Percentiles rank a stretch among this genome's conserved stretches.
phyloP scores from a whole-genome alignment of 2,888 invertebrate species.

The Fragum sueziense region DNA sequence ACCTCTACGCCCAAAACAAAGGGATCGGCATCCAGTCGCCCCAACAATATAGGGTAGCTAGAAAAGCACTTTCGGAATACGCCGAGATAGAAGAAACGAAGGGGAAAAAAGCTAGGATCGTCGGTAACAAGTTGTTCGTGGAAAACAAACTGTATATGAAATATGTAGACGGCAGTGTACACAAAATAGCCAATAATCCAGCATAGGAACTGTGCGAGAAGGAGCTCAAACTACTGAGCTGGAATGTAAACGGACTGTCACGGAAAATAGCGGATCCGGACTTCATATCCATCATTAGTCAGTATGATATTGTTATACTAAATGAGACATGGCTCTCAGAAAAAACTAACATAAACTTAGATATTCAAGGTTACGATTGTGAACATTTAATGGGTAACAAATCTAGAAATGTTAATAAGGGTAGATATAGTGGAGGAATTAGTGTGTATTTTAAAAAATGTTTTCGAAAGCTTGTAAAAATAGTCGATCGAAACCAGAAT shows the following conservation, averaged over 20 bases:
- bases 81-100: neutral
- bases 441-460: constrained; percentile 9
- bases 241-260: constrained; percentile 12
- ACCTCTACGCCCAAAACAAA: too few relatives aligned
- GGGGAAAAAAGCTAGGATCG: constrained; percentile 9
- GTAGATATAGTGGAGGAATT: constrained; percentile 25
- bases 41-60: constrained; percentile 12
- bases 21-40: constrained; percentile 1
- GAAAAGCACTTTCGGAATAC: neutral
- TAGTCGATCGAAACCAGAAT: neutral
- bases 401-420: constrained; percentile 1
- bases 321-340: constrained; percentile 6
- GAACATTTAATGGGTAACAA: constrained; percentile 28
- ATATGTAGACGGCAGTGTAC: constrained; percentile 2
- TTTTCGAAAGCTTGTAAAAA: neutral
- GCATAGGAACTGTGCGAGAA: neutral
- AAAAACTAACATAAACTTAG: constrained; percentile 9
- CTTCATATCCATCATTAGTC: neutral
- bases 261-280: constrained; percentile 10
- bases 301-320: neutral
- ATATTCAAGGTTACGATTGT: neutral
- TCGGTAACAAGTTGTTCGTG: constrained; percentile 12
- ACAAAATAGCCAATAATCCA: neutral
- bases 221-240: constrained; percentile 1
- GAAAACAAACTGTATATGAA: constrained; percentile 9